Base-by-base conservation (phyloP, 2,888 invertebrate genomes). In the Ochropacha duplaris region DNA sequence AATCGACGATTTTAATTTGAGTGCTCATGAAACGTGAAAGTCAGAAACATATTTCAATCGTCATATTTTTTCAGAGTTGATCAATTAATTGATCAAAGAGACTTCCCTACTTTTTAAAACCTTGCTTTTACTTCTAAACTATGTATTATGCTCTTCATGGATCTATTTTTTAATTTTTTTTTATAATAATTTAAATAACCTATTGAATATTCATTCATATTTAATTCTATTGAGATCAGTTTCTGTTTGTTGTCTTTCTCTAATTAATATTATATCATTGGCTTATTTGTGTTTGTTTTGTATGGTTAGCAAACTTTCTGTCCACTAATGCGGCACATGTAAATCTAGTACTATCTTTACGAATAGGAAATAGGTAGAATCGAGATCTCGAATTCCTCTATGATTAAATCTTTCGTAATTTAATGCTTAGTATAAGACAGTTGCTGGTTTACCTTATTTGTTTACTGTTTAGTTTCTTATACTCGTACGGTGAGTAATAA, bases 151-250 rank as follows among this genome's bases (percentile, higher is more conserved):
- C 31, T 31, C 31, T 31, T 31, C 31, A 31, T 12, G 12, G 2
- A 31, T 31, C 36, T 36, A n/a, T n/a, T n/a, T n/a, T n/a, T n/a
- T n/a, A n/a, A n/a, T n/a, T n/a, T n/a, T n/a, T n/a, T n/a, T n/a
- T n/a, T n/a, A n/a, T n/a, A n/a, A n/a, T n/a, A 14, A 6, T n/a
- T 36, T 4, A 36, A 14, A n/a, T 4, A 36, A 36, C 5, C 36
- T 1, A 36, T n/a, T n/a, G 36, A 36, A 36, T 36, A n/a, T 36
- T n/a, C n/a, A 36, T n/a, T 31, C 31, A 1, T 31, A 31, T 12
- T 31, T 31, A 31, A 31, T 31, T 31, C 36, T 36, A n/a, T n/a
- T n/a, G 36, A 36, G 14, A 31, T 49, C 55, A 58, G 39, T 31
- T 49, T 26, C 12, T 12, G 22, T 34, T 50, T 36, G n/a, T 5